Evolutionary conservation across 92 coral and sea anemone genomes (phyloP).

Genomic region (Meandrina meandrites): DNA sequence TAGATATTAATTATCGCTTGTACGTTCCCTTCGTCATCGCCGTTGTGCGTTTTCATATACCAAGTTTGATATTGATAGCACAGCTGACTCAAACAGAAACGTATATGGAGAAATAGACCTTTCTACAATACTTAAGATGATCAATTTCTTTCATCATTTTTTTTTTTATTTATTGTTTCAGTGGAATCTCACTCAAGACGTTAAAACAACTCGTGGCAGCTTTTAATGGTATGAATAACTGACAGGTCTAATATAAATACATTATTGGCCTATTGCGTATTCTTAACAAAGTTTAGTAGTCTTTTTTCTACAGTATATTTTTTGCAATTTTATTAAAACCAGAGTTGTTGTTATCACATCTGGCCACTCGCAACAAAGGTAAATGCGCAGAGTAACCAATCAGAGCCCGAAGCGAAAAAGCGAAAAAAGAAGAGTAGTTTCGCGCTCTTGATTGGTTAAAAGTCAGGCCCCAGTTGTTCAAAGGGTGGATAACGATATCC

Average conservation of each 20-base stretch:
- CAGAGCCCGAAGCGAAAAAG: neutral
- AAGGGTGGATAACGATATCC: no score
- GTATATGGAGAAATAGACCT: no score
- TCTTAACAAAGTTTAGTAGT: neutral
- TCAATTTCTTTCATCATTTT: neutral
- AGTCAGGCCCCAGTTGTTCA: no score
- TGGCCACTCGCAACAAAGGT: no score
- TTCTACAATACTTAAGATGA: neutral
- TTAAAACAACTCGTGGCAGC: conserved; percentile 78
- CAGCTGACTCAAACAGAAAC: no score
- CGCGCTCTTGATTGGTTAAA: no score
- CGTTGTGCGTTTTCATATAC: no score
- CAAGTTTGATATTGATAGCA: no score
- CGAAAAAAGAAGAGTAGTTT: no score
- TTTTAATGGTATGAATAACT: conserved; percentile 78
- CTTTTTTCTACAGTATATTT: neutral
- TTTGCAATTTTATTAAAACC: neutral
- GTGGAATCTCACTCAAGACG: conserved; percentile 87
- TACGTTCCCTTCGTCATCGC: no score
- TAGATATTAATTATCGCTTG: no score
- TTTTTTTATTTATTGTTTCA: conserved; percentile 42
- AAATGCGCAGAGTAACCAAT: neutral
- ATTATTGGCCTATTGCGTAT: neutral
- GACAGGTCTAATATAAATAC: neutral
- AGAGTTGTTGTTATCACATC: neutral